Evolutionary conservation across 2,797 vertebrate genomes (phyloP), one percentile per base, ranked within the genome.

Genomic region (Cyclura pinguis): DNA sequence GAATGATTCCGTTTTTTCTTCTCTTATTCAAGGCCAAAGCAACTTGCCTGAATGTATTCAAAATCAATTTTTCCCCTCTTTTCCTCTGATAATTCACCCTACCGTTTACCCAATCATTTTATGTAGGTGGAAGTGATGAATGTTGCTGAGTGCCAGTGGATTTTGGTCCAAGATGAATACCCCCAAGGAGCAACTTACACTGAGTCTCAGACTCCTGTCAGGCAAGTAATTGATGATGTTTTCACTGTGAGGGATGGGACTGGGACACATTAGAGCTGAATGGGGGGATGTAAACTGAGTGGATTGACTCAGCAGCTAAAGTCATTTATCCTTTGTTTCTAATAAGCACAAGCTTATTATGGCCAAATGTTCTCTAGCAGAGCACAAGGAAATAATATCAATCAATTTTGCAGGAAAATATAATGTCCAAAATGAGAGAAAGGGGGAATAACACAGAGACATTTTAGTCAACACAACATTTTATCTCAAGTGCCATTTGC

Each of bases 201-300:
- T 27, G 85, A 96, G 96, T 98, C 98, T 97, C 97, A 96, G 95
- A 96, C 93, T 96, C 97, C 98, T 98, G 98, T 98, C 98, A 97
- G 95, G 95, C 94, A 96, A 96, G 96, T 98, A 98, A 99, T 98
- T 98, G 98, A 99, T 98, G 98, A 98, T 98, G 98, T 98, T 98
- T 99, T 98, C 98, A 98, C 98, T 98, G 97, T 97, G 98, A 98
- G 98, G 98, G 98, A 96, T 98, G 98, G 97, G 97, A 97, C 96
- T 95, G 96, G 97, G 97, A 96, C 94, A 94, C 97, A 97, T 95
- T 96, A 96, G 95, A 92, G 93, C 94, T 97, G 96, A 95, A 94
- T 64, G 95, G 94, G 95, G 96, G 96, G 96, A 95, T 78, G 85
- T 89, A 96, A 96, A 97, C 80, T 86, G 93, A 96, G 96, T 96